Evolutionary conservation across 2,888 invertebrate genomes (phyloP).

Genomic region (Drosophila ustulata): DNA sequence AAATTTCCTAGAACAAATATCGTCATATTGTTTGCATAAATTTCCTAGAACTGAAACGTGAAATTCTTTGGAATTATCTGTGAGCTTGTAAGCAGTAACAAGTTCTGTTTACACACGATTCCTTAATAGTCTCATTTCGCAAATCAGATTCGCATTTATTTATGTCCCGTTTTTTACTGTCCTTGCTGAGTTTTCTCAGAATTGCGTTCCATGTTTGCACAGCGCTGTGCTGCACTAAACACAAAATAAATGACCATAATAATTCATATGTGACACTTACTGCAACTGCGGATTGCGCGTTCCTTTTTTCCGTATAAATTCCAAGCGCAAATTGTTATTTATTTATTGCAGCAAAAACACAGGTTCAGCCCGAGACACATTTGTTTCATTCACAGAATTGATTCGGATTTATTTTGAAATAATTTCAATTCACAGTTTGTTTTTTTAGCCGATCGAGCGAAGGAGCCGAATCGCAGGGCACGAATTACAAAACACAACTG

Average conservation of each 20-base stretch:
- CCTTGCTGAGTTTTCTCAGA: neutral
- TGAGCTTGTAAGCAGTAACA: neutral
- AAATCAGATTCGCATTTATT: conserved; percentile 14
- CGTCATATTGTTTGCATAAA: no score
- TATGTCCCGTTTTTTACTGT: conserved; percentile 4
- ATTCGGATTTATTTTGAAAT: neutral
- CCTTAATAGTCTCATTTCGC: conserved; percentile 6
- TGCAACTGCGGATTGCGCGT: conserved; percentile 24
- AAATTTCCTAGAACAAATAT: neutral
- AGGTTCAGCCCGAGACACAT: neutral
- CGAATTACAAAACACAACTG: conserved; percentile 69
- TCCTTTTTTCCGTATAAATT: neutral
- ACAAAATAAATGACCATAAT: conserved; percentile 35
- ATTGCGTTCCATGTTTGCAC: neutral
- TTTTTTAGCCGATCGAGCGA: conserved; percentile 19
- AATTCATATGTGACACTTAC: conserved; percentile 54
- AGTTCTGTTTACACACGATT: conserved; percentile 1
- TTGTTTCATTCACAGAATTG: neutral
- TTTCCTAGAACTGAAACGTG: neutral
- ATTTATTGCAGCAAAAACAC: conserved; percentile 10
- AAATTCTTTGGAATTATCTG: neutral
- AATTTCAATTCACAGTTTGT: neutral
- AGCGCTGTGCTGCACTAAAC: conserved; percentile 18
- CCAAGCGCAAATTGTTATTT: conserved; percentile 10
- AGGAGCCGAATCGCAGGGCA: conserved; percentile 51